These are phyloP conservation scores for Heptranchias perlo DNA, from an alignment of 2,113 vertebrate genomes.

Conservation along the genomic window DNA sequence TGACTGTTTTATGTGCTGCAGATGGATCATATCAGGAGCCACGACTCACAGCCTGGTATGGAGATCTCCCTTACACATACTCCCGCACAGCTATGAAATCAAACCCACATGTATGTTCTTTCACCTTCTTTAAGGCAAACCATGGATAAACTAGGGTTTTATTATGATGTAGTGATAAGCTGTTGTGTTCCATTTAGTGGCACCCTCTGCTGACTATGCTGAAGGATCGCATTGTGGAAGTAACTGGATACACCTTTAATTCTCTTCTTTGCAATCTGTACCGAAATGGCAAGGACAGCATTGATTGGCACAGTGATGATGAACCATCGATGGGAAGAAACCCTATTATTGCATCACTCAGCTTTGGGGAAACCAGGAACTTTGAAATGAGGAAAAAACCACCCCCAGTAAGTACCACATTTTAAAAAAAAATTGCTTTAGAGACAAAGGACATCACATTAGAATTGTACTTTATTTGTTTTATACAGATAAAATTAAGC, in stretches of 20 bases:
- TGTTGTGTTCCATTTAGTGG: constrained; percentile 62
- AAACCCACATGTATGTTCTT: constrained; percentile 72
- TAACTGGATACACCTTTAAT: constrained; percentile 70
- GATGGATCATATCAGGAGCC: constrained; percentile 79
- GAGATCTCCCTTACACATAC: constrained; percentile 88
- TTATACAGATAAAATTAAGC: not conserved
- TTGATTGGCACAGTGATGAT: constrained; percentile 89
- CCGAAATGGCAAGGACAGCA: constrained; percentile 79
- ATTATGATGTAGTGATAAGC: not conserved
- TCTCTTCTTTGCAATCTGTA: constrained; percentile 90
- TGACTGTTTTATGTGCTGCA: constrained; percentile 51
- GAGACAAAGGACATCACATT: not conserved
- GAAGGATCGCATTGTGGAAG: constrained; percentile 57
- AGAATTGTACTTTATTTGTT: not conserved
- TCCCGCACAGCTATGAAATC: constrained; percentile 76
- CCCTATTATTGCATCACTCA: constrained; percentile 83
- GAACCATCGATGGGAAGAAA: constrained; percentile 70
- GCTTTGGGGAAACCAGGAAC: constrained; percentile 78
- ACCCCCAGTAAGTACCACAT: constrained; percentile 63
- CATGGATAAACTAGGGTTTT: constrained; percentile 33
- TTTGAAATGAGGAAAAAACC: constrained; percentile 90
- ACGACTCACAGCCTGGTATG: constrained; percentile 87
- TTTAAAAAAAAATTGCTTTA: not conserved
- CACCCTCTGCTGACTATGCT: constrained; percentile 67
- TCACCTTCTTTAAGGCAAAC: constrained; percentile 38